Conservation (phyloP, 1,140 invertebrate species). For the Geopemphigus sp. region DNA sequence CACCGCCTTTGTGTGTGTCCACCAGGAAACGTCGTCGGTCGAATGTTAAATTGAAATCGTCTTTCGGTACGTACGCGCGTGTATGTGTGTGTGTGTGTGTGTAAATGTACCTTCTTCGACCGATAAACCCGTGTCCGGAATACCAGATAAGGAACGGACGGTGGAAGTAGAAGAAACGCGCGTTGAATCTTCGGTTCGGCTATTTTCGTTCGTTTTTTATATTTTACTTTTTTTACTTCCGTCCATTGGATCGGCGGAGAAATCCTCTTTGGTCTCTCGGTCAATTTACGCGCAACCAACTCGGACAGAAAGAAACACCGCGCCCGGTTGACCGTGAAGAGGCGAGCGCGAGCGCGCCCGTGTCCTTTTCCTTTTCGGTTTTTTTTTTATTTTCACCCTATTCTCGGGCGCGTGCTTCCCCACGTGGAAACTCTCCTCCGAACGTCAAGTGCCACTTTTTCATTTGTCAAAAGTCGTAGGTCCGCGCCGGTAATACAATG, state of each 20-base stretch:
- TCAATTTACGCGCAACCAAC: slow-evolving; percentile 46
- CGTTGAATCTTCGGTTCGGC: neutral
- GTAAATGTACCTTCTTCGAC: neutral
- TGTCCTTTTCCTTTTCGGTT: neutral
- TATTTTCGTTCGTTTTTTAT: slow-evolving; percentile 25
- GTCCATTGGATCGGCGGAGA: slow-evolving; percentile 4
- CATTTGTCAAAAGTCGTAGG: slow-evolving; percentile 38
- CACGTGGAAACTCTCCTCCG: slow-evolving; percentile 42
- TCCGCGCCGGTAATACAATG: slow-evolving; percentile 43
- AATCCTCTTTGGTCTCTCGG: slow-evolving; percentile 44
- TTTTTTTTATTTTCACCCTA: slow-evolving; percentile 1
- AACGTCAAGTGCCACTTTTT: slow-evolving; percentile 47
- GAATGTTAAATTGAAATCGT: slow-evolving; percentile 49
- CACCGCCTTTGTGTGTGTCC: slow-evolving; percentile 42
- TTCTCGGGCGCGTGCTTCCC: neutral
- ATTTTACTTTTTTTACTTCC: slow-evolving; percentile 6
- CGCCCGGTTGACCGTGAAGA: slow-evolving; percentile 37
- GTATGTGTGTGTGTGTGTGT: neutral
- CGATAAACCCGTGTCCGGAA: slow-evolving; percentile 46
- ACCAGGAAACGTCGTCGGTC: slow-evolving; percentile 48
- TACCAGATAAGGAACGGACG: slow-evolving; percentile 36
- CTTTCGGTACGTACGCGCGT: neutral
- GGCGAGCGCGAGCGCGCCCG: neutral
- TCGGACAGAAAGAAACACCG: slow-evolving; percentile 17
- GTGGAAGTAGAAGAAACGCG: slow-evolving; percentile 2